Evolutionary conservation across 1,140 invertebrate genomes (phyloP).

Genomic region (Anastatus disparis): DNA sequence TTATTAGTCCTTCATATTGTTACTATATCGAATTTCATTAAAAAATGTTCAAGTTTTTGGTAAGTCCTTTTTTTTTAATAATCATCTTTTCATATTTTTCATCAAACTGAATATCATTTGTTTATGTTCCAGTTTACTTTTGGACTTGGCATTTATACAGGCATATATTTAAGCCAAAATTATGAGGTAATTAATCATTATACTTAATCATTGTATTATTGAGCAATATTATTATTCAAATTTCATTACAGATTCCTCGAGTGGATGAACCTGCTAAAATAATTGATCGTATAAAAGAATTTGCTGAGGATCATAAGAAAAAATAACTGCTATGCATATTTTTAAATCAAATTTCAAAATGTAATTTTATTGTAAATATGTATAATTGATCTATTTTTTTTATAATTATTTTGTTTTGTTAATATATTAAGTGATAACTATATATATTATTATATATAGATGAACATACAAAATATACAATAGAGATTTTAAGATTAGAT

Average conservation of each 20-base stretch:
- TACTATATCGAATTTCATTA: neutral
- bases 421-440: no score
- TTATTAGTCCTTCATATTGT: neutral
- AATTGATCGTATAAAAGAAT: conserved; percentile 74
- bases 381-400: conserved; percentile 40
- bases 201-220: no score
- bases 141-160: conserved; percentile 79
- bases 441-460: no score
- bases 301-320: conserved; percentile 76
- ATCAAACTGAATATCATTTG: neutral
- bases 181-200: conserved; percentile 74
- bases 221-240: conserved; percentile 19
- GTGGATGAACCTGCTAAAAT: conserved; percentile 82
- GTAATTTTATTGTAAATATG: conserved; percentile 27
- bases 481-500: conserved; percentile 14
- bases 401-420: conserved; percentile 40
- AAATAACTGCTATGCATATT: conserved; percentile 50
- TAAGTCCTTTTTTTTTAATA: conserved; percentile 44
- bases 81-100: neutral
- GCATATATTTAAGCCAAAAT: conserved; percentile 84
- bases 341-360: neutral
- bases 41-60: conserved; percentile 58
- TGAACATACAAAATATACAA: neutral
- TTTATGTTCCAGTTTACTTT: conserved; percentile 76
- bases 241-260: conserved; percentile 76